Base-by-base conservation (phyloP, 2,888 invertebrate genomes). In the Phortica okadai region DNA sequence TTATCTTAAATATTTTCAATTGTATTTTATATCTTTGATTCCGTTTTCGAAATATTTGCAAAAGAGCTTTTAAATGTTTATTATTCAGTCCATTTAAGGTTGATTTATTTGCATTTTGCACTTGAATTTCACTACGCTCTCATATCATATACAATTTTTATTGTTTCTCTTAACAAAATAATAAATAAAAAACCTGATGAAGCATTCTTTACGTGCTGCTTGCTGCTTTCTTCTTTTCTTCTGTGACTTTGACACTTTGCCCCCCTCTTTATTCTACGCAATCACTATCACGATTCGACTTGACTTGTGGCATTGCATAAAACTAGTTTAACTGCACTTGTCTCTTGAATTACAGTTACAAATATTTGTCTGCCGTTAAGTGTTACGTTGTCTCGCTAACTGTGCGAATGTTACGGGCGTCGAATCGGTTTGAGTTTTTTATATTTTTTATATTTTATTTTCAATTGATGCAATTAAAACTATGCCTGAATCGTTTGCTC, bases 71-170 rank as follows among this genome's bases (percentile, higher is more conserved):
- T 80, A 74, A 78, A 77, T 83, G 41, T 42, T n/a, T 5, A 14
- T 42, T 42, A n/a, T 3, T 66, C 42, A 33, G 42, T 14, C 42
- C 42, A 66, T 66, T 66, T 42, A 66, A 66, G 42, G 66, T 87
- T 85, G 87, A 84, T 88, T 88, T 85, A 87, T 87, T 79, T 84
- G 77, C 81, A 81, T 81, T 82, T 84, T 88, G 88, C 88, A 88
- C 87, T 87, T 88, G 88, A 87, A 87, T 81, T 74, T 14, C 45
- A n/a, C 25, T 25, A 42, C 41, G 76, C 76, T 58, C 54, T 14
- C 44, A 21, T 64, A 59, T 64, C 25, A 67, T 5, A 45, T 59
- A 16, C 73, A 66, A 44, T 70, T 44, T 69, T 45, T 33, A 33
- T 44, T 25, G 67, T 42, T 59, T 66, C 44, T 76, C 21, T 73